Evolutionary conservation across 2,113 vertebrate genomes (phyloP).

Genomic region (Tachycineta bicolor): DNA sequence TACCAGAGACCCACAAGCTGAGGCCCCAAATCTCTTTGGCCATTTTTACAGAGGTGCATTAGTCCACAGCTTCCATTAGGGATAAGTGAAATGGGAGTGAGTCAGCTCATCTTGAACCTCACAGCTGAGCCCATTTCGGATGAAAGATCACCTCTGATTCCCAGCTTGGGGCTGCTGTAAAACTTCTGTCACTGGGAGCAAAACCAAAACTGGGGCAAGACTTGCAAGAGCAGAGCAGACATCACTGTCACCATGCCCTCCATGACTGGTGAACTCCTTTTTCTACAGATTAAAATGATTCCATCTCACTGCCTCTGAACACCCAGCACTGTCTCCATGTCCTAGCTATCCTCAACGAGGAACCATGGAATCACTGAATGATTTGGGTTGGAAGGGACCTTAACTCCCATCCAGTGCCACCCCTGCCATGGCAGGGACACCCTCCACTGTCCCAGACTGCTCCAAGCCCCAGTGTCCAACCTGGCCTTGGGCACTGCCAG

Average conservation of each 20-base stretch:
- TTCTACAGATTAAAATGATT: neutral
- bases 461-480: fast-evolving
- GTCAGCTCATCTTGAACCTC: neutral
- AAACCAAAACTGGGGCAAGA: neutral
- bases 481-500: neutral
- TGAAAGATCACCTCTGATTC: neutral
- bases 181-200: neutral
- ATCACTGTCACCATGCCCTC: neutral
- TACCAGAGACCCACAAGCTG: neutral
- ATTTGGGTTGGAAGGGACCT: neutral
- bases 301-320: neutral
- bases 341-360: neutral
- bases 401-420: fast-evolving
- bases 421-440: neutral
- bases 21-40: neutral
- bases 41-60: neutral
- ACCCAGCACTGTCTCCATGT: neutral
- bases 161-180: neutral
- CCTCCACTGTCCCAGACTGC: fast-evolving
- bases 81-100: neutral
- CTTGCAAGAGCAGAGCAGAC: neutral
- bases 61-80: neutral
- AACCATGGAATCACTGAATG: neutral
- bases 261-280: neutral
- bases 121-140: neutral